phyloP scores from a whole-genome alignment of 2,113 vertebrate species.

The Gadus macrocephalus region DNA sequence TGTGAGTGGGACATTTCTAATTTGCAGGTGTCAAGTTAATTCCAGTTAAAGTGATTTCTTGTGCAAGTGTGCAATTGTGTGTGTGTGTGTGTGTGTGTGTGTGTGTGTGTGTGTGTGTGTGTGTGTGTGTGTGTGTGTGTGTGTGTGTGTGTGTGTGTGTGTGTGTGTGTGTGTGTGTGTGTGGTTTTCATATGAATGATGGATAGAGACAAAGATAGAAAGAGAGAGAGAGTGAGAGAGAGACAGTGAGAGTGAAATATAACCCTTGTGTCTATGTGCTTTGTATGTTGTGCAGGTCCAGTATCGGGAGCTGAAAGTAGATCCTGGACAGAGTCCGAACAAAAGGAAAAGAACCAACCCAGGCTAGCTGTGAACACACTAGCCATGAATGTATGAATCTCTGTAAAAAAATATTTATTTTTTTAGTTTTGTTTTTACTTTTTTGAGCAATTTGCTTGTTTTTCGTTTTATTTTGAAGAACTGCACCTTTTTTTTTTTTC shows the following conservation, averaged over 20 bases:
- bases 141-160: neutral
- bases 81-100: too few relatives aligned
- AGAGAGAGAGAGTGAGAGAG: too few relatives aligned
- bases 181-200: too few relatives aligned
- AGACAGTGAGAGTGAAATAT: too few relatives aligned
- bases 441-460: neutral
- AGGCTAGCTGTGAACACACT: slow-evolving; percentile 58
- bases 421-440: slow-evolving; percentile 30
- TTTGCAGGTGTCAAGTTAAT: too few relatives aligned
- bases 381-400: slow-evolving; percentile 12
- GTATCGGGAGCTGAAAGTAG: slow-evolving; percentile 84
- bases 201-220: too few relatives aligned
- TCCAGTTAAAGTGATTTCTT: too few relatives aligned
- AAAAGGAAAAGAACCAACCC: slow-evolving; percentile 81
- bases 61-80: too few relatives aligned
- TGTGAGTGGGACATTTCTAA: too few relatives aligned
- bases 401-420: slow-evolving; percentile 59
- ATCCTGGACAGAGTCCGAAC: slow-evolving; percentile 81
- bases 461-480: slow-evolving; percentile 1
- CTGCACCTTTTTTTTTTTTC: slow-evolving; percentile 1
- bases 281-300: slow-evolving; percentile 79
- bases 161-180: slow-evolving; percentile 1
- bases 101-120: slow-evolving; percentile 5
- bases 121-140: too few relatives aligned
- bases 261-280: slow-evolving; percentile 1